phyloP scores from a whole-genome alignment of 2,888 invertebrate species.

The Stomorhina lunata region DNA sequence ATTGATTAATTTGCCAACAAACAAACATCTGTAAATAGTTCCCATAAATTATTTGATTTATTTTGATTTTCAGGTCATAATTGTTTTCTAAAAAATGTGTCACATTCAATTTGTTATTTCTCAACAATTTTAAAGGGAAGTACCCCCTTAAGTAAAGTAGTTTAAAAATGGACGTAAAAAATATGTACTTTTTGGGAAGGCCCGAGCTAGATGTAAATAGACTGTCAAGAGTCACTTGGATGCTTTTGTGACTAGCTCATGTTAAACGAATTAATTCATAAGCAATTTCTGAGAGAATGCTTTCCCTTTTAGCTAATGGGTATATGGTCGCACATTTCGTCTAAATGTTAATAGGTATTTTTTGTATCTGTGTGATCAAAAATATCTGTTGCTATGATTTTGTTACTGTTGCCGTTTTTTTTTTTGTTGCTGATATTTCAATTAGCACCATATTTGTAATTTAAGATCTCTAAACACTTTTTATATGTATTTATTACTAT shows the following conservation, averaged over 20 bases:
- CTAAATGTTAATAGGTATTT: not conserved
- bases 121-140: too few relatives aligned
- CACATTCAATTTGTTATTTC: too few relatives aligned
- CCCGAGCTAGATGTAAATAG: too few relatives aligned
- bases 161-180: too few relatives aligned
- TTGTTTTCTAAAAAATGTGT: conserved; percentile 28
- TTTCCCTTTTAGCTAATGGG: too few relatives aligned
- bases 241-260: too few relatives aligned
- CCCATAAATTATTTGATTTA: conserved; percentile 23
- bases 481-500: conserved; percentile 23
- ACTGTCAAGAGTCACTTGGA: too few relatives aligned
- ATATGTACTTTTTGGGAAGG: too few relatives aligned
- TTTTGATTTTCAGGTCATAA: conserved; percentile 28
- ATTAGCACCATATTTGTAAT: conserved; percentile 64
- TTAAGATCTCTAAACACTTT: conserved; percentile 56
- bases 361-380: not conserved
- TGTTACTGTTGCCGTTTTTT: not conserved
- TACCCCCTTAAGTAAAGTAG: too few relatives aligned
- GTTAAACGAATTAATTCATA: too few relatives aligned
- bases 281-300: too few relatives aligned
- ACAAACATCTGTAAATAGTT: conserved; percentile 28
- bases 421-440: conserved; percentile 46
- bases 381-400: conserved; percentile 21
- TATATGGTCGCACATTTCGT: too few relatives aligned
- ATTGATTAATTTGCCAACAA: conserved; percentile 48